These are phyloP conservation scores for Serrognathus titanus DNA, from an alignment of 2,888 invertebrate genomes.

Conservation along the genomic window DNA sequence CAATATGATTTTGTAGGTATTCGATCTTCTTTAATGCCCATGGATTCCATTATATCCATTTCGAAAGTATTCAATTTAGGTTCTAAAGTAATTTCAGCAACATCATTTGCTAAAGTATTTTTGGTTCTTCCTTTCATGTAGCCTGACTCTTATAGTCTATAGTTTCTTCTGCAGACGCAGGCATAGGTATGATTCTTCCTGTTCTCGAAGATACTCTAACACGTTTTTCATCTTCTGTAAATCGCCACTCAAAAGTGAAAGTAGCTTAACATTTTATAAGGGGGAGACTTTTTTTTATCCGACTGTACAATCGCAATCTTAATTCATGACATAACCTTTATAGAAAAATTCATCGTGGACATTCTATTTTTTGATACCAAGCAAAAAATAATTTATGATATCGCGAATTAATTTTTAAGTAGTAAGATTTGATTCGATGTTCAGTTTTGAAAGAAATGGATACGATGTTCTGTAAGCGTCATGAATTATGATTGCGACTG, in stretches of 20 bases:
- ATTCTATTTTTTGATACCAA: no score
- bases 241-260: conserved; percentile 89
- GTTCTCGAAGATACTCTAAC: conserved; percentile 81
- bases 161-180: conserved; percentile 72
- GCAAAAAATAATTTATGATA: no score
- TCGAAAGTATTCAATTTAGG: conserved; percentile 85
- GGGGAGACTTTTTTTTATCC: no score
- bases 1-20: conserved; percentile 75
- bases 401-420: no score
- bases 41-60: conserved; percentile 91
- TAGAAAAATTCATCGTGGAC: no score
- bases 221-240: conserved; percentile 79
- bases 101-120: conserved; percentile 66
- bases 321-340: no score
- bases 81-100: conserved; percentile 66
- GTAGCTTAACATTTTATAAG: no score
- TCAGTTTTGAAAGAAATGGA: no score
- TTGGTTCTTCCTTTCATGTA: conserved; percentile 66
- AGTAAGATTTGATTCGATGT: no score
- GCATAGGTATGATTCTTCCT: conserved; percentile 86
- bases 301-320: no score
- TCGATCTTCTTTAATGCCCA: conserved; percentile 83
- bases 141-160: conserved; percentile 75
- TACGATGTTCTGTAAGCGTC: no score
- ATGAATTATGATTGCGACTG: no score